These are phyloP conservation scores for Phthorimaea operculella DNA, from an alignment of 1,140 invertebrate genomes.

Conservation along the genomic window DNA sequence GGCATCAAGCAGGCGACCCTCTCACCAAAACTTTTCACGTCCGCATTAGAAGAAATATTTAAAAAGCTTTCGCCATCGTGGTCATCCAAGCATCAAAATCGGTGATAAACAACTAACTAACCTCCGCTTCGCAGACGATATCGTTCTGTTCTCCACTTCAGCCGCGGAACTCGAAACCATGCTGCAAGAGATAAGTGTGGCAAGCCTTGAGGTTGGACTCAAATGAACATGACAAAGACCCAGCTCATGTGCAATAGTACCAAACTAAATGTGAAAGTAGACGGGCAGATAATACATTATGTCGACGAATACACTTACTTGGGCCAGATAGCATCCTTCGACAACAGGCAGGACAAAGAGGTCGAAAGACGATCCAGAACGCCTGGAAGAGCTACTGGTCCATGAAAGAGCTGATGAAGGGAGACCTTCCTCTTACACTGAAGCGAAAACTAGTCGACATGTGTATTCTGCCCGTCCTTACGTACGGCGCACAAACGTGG, in stretches of 20 bases:
- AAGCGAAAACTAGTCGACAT: constrained; percentile 3
- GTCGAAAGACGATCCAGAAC: not conserved
- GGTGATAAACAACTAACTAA: not conserved
- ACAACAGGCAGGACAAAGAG: not conserved
- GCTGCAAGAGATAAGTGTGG: constrained; percentile 1
- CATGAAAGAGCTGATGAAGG: constrained; percentile 1
- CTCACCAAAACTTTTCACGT: constrained; percentile 7
- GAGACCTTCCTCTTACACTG: not conserved
- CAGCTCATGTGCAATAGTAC: constrained; percentile 4
- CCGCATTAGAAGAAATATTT: constrained; percentile 4
- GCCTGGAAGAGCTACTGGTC: constrained; percentile 6
- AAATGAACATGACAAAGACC: constrained; percentile 7
- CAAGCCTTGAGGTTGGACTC: constrained; percentile 6
- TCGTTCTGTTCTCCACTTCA: constrained; percentile 1
- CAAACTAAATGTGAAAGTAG: not conserved
- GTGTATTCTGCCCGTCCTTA: constrained; percentile 4
- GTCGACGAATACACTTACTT: constrained; percentile 8
- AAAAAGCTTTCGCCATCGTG: not conserved
- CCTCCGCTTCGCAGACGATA: constrained; percentile 8
- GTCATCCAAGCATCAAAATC: not conserved
- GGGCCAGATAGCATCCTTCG: constrained; percentile 6
- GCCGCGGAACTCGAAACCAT: constrained; percentile 3
- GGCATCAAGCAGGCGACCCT: constrained; percentile 1
- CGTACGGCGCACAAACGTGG: constrained; percentile 5
- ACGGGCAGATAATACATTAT: constrained; percentile 1